These are phyloP conservation scores for Adelognathus sp. DNA, from an alignment of 2,888 invertebrate species.

Conservation along the genomic window DNA sequence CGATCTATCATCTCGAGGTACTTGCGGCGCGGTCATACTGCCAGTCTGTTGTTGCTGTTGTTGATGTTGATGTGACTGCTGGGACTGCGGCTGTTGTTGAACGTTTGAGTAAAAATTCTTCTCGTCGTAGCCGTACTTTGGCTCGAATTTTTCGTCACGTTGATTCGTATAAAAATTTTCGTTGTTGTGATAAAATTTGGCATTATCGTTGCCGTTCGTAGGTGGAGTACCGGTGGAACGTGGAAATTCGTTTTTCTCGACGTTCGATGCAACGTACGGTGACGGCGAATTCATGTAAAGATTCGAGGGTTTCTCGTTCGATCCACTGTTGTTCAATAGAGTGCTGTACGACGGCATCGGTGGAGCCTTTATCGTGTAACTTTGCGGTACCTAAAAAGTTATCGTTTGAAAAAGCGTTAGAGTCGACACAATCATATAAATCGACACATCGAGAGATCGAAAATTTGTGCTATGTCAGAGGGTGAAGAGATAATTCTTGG, in stretches of 20 bases:
- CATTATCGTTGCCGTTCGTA: slow-evolving; percentile 69
- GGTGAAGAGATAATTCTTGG: not conserved
- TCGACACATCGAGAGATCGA: not conserved
- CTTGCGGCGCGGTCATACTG: slow-evolving; percentile 74
- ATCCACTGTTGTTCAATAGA: slow-evolving; percentile 83
- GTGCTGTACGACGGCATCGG: slow-evolving; percentile 90
- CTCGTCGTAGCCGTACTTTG: slow-evolving; percentile 74
- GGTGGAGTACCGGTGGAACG: slow-evolving; percentile 45
- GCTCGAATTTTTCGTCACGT: slow-evolving; percentile 73
- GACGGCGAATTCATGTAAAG: slow-evolving; percentile 78
- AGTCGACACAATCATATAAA: not conserved
- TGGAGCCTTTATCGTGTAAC: slow-evolving; percentile 87
- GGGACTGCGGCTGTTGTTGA: slow-evolving; percentile 58
- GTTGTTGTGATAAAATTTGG: slow-evolving; percentile 74
- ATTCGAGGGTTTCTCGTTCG: slow-evolving; percentile 74
- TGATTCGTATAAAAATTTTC: slow-evolving; percentile 75
- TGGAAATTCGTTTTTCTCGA: slow-evolving; percentile 77
- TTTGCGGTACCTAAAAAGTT: slow-evolving; percentile 88
- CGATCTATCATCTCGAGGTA: slow-evolving; percentile 68
- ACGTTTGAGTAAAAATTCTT: slow-evolving; percentile 79
- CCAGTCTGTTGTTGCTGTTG: slow-evolving; percentile 63
- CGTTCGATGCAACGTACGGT: slow-evolving; percentile 71
- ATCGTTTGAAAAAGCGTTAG: not conserved
- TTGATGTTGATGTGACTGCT: not conserved
- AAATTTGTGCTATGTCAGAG: not conserved